Conservation (phyloP, 2,797 vertebrate genomes). For the Benthosema pterotum region DNA sequence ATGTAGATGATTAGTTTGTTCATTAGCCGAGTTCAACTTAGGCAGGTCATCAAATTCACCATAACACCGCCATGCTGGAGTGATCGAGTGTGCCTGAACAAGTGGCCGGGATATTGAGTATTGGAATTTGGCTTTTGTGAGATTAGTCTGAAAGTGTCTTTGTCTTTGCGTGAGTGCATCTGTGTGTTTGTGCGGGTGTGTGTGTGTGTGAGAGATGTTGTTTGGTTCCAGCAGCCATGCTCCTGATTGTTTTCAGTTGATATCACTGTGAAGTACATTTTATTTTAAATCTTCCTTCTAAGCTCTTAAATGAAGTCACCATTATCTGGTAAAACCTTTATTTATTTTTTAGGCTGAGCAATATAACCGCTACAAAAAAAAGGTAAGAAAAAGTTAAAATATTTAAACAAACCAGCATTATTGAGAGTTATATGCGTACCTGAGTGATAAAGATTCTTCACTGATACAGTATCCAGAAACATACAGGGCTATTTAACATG, state of each 20-base stretch:
- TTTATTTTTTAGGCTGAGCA: constrained; percentile 79
- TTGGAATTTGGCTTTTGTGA: constrained; percentile 7
- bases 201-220: constrained; percentile 36
- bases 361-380: constrained; percentile 55
- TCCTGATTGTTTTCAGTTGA: constrained; percentile 67
- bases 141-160: constrained; percentile 13
- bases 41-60: no score
- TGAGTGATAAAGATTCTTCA: neutral
- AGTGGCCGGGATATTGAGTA: no score
- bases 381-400: neutral
- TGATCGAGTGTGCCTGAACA: no score
- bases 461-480: constrained; percentile 11
- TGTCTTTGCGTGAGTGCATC: constrained; percentile 20
- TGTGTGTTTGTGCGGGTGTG: constrained; percentile 18
- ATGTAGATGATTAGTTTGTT: no score
- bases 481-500: constrained; percentile 66
- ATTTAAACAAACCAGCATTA: constrained; percentile 65
- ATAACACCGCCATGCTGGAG: no score
- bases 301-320: constrained; percentile 26
- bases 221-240: constrained; percentile 62
- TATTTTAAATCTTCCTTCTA: constrained; percentile 41
- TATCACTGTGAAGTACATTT: constrained; percentile 82
- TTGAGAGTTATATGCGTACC: constrained; percentile 34
- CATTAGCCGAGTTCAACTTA: no score
- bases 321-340: constrained; percentile 49